These are phyloP conservation scores for Nebria salina DNA, from an alignment of 2,888 invertebrate species.

Conservation along the genomic window DNA sequence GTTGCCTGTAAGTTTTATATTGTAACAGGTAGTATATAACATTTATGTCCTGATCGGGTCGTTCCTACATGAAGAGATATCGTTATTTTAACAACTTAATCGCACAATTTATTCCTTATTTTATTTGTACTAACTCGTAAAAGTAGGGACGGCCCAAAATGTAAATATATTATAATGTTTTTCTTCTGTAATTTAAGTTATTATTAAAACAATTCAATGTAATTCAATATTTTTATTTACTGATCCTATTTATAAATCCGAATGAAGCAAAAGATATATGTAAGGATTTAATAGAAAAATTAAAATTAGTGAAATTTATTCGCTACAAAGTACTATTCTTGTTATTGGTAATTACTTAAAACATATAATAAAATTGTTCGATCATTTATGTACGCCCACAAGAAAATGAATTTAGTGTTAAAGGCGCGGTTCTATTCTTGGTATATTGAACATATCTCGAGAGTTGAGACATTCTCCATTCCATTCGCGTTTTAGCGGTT, in stretches of 20 bases:
- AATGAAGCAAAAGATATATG: not conserved
- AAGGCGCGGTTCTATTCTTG: constrained; percentile 39
- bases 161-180: not conserved
- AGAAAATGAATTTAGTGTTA: constrained; percentile 28
- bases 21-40: not conserved
- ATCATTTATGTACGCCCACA: constrained; percentile 26
- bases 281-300: not conserved
- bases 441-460: constrained; percentile 9
- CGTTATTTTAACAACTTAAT: not conserved
- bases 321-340: not conserved
- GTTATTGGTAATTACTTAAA: not conserved
- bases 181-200: not conserved
- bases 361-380: not conserved
- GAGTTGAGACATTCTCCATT: constrained; percentile 7
- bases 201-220: not conserved
- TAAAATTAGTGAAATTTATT: not conserved
- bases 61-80: not conserved
- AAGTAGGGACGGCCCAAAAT: not conserved
- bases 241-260: not conserved
- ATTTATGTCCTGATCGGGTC: not conserved
- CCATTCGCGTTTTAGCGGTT: constrained; percentile 33
- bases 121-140: not conserved
- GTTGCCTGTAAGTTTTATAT: constrained; percentile 26
- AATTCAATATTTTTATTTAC: not conserved
- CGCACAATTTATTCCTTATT: not conserved